Evolutionary conservation across 2,888 invertebrate species (phyloP).

Genomic region (Patella ulyssiponensis): DNA sequence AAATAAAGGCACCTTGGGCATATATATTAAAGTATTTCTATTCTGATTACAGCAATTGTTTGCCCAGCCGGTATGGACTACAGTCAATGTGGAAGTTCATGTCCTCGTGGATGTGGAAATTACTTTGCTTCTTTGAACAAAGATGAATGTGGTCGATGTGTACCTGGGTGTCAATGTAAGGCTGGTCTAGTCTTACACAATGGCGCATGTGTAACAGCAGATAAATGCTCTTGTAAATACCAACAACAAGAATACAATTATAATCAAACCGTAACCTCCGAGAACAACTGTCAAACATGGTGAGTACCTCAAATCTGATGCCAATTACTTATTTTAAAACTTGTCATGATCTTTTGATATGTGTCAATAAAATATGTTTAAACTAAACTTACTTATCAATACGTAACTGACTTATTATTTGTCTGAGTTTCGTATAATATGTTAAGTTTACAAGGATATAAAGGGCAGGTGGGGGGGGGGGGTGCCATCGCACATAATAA

Average conservation of each 20-base stretch:
- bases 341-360: no score
- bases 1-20: no score
- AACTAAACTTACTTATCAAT: no score
- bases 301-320: not conserved
- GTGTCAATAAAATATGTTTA: no score
- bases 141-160: conserved; percentile 25
- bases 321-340: no score
- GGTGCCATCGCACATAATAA: no score
- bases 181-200: conserved; percentile 30
- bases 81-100: conserved; percentile 28
- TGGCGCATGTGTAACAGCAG: conserved; percentile 43
- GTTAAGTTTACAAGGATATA: no score
- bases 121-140: conserved; percentile 14
- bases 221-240: conserved; percentile 46
- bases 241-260: conserved; percentile 19
- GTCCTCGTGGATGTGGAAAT: conserved; percentile 26
- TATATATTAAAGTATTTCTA: no score
- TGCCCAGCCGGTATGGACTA: conserved; percentile 30
- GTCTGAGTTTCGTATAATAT: no score
- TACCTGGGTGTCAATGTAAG: conserved; percentile 33
- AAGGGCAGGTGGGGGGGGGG: no score
- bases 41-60: conserved; percentile 18
- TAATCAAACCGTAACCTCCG: conserved; percentile 3
- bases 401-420: no score
- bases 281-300: conserved; percentile 28